Percentiles rank a stretch among this genome's conserved stretches.
Conservation (phyloP, 2,113 vertebrate species). For the Osmerus eperlanus region DNA sequence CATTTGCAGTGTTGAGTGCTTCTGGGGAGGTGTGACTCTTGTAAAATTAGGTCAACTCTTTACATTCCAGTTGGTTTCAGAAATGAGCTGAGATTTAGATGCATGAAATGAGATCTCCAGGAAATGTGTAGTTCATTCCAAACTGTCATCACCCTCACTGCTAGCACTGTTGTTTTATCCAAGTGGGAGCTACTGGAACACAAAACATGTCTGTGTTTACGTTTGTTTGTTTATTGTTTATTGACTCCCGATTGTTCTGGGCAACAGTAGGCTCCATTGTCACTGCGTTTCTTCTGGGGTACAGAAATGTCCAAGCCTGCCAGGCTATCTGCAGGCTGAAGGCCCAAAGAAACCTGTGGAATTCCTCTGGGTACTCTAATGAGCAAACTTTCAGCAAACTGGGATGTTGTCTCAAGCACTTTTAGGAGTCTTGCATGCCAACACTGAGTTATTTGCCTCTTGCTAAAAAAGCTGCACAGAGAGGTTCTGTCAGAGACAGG, state of each 20-base stretch:
- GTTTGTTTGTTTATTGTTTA: slow-evolving; percentile 15
- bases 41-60: background rate
- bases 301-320: background rate
- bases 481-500: background rate
- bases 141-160: background rate
- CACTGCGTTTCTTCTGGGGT: background rate
- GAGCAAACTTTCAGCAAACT: slow-evolving; percentile 17
- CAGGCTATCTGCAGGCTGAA: background rate
- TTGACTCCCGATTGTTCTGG: slow-evolving; percentile 16
- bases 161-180: background rate
- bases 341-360: slow-evolving; percentile 20
- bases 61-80: background rate
- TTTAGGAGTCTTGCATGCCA: background rate
- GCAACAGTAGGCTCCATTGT: slow-evolving; percentile 22
- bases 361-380: slow-evolving; percentile 29
- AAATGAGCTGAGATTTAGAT: background rate
- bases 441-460: slow-evolving; percentile 10
- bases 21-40: no score
- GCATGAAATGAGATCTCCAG: background rate
- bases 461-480: slow-evolving; percentile 1
- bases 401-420: slow-evolving; percentile 7
- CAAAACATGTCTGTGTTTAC: background rate
- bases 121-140: background rate
- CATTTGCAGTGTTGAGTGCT: background rate
- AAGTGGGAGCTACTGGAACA: background rate